phyloP scores from a whole-genome alignment of 2,797 vertebrate species.

The Lerista edwardsae region DNA sequence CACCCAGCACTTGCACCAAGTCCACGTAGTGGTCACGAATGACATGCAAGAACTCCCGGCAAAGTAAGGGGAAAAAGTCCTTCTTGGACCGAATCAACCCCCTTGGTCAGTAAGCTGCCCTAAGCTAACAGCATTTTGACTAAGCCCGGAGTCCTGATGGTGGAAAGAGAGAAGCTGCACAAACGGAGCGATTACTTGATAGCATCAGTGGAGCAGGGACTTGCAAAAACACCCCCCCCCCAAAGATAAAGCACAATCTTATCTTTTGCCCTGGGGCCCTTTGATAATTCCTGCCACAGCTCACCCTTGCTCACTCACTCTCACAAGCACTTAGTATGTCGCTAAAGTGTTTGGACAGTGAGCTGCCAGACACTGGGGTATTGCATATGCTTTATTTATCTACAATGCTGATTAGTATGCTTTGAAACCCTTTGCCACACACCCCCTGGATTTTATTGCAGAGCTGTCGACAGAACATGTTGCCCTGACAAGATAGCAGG shows the following conservation, averaged over 20 bases:
- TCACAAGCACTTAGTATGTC: slow-evolving; percentile 42
- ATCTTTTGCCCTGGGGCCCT: slow-evolving; percentile 33
- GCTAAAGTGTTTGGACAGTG: slow-evolving; percentile 53
- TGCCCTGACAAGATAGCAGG: slow-evolving; percentile 49
- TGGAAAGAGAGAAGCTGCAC: slow-evolving; percentile 29
- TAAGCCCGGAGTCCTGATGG: slow-evolving; percentile 36
- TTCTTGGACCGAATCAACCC: neutral
- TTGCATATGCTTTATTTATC: slow-evolving; percentile 52
- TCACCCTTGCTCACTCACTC: neutral
- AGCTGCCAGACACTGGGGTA: slow-evolving; percentile 49
- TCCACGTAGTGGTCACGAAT: too few species aligned
- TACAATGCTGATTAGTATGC: slow-evolving; percentile 64
- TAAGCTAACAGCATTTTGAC: slow-evolving; percentile 28
- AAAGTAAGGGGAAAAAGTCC: slow-evolving; percentile 24
- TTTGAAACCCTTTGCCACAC: too few species aligned
- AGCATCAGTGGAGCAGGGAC: slow-evolving; percentile 30
- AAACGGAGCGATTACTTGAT: slow-evolving; percentile 46
- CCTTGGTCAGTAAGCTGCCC: neutral
- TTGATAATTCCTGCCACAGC: slow-evolving; percentile 31
- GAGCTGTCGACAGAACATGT: slow-evolving; percentile 45
- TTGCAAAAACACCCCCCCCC: slow-evolving; percentile 32
- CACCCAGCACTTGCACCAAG: too few species aligned
- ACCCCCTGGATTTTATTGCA: slow-evolving; percentile 52
- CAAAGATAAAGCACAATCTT: slow-evolving; percentile 46
- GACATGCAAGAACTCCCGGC: neutral